Evolutionary conservation across 2,888 invertebrate genomes (phyloP).

Genomic region (Chrysolina oricalcia): DNA sequence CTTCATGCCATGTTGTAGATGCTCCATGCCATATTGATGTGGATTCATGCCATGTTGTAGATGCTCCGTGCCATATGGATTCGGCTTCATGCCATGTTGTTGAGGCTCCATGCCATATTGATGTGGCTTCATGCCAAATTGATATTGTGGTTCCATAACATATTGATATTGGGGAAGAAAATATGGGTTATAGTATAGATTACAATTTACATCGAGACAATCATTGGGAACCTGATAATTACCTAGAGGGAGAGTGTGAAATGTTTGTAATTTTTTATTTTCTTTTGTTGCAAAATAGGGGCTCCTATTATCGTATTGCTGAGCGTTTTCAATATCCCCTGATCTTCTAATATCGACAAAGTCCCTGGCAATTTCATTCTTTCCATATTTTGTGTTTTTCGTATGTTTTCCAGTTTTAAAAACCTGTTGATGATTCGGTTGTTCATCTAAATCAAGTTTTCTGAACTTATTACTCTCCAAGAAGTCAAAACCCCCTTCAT

Average conservation of each 20-base stretch:
- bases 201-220: background rate
- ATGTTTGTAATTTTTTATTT: background rate
- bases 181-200: conserved; percentile 12
- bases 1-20: no score
- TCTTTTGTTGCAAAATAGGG: conserved; percentile 12
- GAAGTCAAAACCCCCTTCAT: background rate
- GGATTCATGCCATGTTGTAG: no score
- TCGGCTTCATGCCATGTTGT: no score
- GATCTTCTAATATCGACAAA: background rate
- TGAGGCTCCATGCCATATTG: no score
- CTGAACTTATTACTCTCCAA: background rate
- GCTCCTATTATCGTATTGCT: background rate
- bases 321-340: background rate
- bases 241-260: background rate
- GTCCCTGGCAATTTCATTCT: background rate
- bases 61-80: no score
- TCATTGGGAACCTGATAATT: background rate
- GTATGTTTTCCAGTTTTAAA: background rate
- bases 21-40: no score
- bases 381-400: background rate
- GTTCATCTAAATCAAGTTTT: background rate
- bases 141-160: background rate
- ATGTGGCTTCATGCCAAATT: background rate
- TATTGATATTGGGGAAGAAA: background rate
- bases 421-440: background rate